These are phyloP conservation scores for Strix uralensis DNA, from an alignment of 2,113 vertebrate species.

Conservation along the genomic window DNA sequence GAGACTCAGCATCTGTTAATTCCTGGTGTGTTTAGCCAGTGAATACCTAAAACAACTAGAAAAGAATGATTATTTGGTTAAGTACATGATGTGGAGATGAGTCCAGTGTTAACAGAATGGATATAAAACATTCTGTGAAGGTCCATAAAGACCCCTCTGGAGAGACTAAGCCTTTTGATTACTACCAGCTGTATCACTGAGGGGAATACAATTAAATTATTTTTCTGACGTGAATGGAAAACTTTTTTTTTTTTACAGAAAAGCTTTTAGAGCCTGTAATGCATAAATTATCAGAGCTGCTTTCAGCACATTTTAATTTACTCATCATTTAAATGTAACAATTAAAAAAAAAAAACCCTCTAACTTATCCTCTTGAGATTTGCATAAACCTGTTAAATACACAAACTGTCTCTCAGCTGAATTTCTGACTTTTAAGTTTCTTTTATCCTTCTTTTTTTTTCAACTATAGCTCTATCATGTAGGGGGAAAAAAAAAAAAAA, in stretches of 20 bases:
- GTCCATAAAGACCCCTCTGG: neutral
- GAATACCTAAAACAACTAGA: neutral
- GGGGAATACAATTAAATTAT: neutral
- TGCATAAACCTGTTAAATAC: conserved; percentile 35
- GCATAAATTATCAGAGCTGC: neutral
- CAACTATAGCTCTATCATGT: neutral
- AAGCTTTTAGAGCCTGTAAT: neutral
- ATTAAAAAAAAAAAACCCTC: neutral
- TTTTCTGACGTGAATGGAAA: neutral
- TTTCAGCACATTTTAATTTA: neutral
- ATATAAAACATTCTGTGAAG: neutral
- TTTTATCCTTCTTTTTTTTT: neutral
- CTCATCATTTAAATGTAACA: conserved; percentile 7
- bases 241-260: neutral
- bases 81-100: neutral
- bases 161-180: neutral
- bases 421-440: neutral
- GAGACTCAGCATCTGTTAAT: neutral
- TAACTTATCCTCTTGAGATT: neutral
- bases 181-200: neutral
- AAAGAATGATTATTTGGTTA: neutral
- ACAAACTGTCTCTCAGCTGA: neutral
- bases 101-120: neutral
- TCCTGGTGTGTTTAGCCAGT: neutral
- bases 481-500: neutral